Evolutionary conservation across 2,888 invertebrate species (phyloP).

Genomic region (Odiellus spinosus): DNA sequence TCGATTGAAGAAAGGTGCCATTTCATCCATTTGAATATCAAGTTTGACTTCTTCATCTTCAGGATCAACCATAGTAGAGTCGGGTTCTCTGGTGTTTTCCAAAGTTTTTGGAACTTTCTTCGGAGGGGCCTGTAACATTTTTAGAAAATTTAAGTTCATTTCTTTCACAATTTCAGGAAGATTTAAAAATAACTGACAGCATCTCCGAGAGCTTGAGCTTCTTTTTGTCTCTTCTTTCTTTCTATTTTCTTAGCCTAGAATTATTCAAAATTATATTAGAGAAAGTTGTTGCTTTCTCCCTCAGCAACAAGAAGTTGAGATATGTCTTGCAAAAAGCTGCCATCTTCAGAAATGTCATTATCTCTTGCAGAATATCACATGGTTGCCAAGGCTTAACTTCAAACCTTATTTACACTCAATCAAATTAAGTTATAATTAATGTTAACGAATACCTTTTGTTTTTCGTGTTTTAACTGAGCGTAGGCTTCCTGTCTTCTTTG

Average conservation of each 20-base stretch:
- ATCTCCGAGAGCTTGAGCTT: slow-evolving; percentile 10
- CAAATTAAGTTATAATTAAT: no score
- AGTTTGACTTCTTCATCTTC: slow-evolving; percentile 44
- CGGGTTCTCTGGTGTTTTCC: slow-evolving; percentile 75
- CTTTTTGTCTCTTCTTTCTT: slow-evolving; percentile 10
- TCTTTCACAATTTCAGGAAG: background rate
- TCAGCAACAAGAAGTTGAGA: no score
- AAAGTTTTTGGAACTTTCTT: slow-evolving; percentile 73
- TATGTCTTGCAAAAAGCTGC: no score
- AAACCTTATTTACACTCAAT: background rate
- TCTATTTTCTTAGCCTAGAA: slow-evolving; percentile 7
- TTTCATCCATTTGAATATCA: slow-evolving; percentile 59
- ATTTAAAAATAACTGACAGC: slow-evolving; percentile 1
- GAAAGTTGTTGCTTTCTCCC: no score
- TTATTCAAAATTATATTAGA: no score
- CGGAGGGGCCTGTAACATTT: slow-evolving; percentile 31
- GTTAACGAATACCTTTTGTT: background rate
- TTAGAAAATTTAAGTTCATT: background rate
- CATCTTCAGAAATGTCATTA: background rate
- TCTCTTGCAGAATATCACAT: background rate
- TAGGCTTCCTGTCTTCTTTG: slow-evolving; percentile 14
- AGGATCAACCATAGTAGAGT: slow-evolving; percentile 66
- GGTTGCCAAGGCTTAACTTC: background rate
- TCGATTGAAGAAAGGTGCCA: slow-evolving; percentile 67
- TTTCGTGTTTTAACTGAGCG: slow-evolving; percentile 15